phyloP scores from a whole-genome alignment of 2,797 vertebrate genomes.

The Perdix hodgsoniae region DNA sequence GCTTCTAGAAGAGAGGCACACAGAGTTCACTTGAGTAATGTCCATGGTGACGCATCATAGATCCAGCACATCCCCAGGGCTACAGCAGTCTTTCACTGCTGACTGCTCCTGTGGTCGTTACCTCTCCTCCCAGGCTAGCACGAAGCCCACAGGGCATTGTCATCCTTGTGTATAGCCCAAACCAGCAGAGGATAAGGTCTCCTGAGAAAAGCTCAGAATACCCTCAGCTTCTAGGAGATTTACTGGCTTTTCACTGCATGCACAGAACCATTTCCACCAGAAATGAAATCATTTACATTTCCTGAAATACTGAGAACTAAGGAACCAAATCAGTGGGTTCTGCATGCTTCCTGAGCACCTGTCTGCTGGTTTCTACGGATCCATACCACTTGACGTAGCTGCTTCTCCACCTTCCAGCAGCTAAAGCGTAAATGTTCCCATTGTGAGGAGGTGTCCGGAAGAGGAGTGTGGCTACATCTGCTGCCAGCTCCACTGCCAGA shows the following conservation, averaged over 20 bases:
- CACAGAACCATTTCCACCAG: neutral
- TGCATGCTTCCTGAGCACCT: neutral
- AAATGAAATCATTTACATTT: neutral
- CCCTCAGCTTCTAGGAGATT: neutral
- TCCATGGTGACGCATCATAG: neutral
- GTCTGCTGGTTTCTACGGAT: accelerated
- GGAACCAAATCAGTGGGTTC: neutral
- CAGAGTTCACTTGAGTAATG: neutral
- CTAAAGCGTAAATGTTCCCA: neutral
- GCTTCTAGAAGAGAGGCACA: neutral
- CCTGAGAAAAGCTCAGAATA: neutral
- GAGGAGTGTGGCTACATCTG: neutral
- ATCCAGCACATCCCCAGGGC: neutral
- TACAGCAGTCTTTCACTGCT: neutral
- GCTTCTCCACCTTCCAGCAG: neutral
- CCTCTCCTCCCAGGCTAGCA: neutral
- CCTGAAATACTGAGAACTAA: neutral
- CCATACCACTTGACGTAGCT: neutral
- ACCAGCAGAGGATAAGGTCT: neutral
- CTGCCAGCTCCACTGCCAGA: neutral
- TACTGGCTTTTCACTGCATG: neutral
- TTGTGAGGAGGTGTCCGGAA: neutral
- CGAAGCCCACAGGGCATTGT: neutral
- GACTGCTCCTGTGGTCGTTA: neutral
- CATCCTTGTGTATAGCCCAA: neutral